Base-by-base conservation (phyloP, 1,140 invertebrate genomes). In the Drosophila rhopaloa region DNA sequence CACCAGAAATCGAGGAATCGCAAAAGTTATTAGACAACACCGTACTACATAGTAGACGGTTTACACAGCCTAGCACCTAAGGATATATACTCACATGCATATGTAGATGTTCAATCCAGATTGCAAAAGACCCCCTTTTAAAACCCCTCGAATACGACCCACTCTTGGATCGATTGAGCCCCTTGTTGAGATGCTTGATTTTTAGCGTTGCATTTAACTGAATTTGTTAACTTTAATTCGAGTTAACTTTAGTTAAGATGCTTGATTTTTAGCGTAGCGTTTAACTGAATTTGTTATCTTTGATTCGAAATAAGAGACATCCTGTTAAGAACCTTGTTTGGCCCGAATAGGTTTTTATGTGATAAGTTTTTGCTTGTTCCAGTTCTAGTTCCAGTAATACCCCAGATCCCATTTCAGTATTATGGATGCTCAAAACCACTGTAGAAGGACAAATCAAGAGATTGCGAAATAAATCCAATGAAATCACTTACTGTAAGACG, bases 361-460 rank as follows among this genome's bases (percentile, higher is more conserved):
- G 60, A 63, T 63, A 63, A 27, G 55, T 60, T 77, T 58, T 41
- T 68, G 62, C 68, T 62, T 78, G 57, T 61, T 76, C 63, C 50
- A 16, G 10, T 40, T 32, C 50, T 54, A 44, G 37, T 37, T 65
- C 63, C 19, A 46, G 44, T 43, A 58, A 57, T 32, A 38, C 16
- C 10, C 29, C 9, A 11, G 16, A 61, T 16, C 40, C 19, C 44
- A 61, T 14, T 68, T 59, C 71, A 79, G 71, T 76, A 83, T 83
- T 76, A 48, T 44, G 7, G 66, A 75, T 62, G 60, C 68, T 75
- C 74, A 75, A 65, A 44, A 44, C 56, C 50, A 84, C 32, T 47
- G 59, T 78, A 53, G 70, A 75, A 53, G 48, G 81, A 85, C 81
- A 86, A 86, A 79, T 86, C 83, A 63, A 57, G 37, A 35, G 29